Percentiles rank a stretch among this genome's conserved stretches.
Evolutionary conservation across 2,113 vertebrate genomes (phyloP).

Genomic region (Solenodon paradoxus): DNA sequence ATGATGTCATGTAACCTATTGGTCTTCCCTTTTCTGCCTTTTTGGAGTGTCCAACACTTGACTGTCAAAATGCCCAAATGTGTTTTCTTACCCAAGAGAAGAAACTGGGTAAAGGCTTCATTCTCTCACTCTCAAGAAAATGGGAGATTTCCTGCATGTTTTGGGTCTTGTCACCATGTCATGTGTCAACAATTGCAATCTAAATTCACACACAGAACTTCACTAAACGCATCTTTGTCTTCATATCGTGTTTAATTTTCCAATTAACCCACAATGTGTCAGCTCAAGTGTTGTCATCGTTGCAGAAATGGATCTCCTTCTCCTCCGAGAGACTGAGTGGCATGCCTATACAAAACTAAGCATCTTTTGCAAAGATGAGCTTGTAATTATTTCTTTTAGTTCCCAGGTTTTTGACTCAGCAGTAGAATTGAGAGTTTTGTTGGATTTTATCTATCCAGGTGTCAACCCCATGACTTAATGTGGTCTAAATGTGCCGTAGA

Average conservation of each 20-base stretch:
- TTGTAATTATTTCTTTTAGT: neutral
- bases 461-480: neutral
- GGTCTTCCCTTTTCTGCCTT: neutral
- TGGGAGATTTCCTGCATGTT: neutral
- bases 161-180: neutral
- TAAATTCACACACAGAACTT: neutral
- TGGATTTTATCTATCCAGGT: neutral
- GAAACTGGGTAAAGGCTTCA: neutral
- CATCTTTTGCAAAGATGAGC: neutral
- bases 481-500: neutral
- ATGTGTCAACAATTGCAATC: neutral
- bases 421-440: neutral
- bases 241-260: neutral
- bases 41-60: neutral
- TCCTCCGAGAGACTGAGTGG: neutral
- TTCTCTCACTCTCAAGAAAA: neutral
- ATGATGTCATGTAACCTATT: neutral
- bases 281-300: too few relatives aligned
- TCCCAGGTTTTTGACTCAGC: neutral
- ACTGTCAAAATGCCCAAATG: neutral
- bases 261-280: neutral
- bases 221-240: neutral
- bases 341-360: neutral
- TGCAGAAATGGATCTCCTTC: neutral
- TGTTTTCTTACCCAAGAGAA: neutral